A percentile compares a stretch with the other conserved stretches of the same genome.
These are phyloP conservation scores for Pseudonaja textilis DNA, from an alignment of 2,113 vertebrate genomes.

Conservation along the genomic window DNA sequence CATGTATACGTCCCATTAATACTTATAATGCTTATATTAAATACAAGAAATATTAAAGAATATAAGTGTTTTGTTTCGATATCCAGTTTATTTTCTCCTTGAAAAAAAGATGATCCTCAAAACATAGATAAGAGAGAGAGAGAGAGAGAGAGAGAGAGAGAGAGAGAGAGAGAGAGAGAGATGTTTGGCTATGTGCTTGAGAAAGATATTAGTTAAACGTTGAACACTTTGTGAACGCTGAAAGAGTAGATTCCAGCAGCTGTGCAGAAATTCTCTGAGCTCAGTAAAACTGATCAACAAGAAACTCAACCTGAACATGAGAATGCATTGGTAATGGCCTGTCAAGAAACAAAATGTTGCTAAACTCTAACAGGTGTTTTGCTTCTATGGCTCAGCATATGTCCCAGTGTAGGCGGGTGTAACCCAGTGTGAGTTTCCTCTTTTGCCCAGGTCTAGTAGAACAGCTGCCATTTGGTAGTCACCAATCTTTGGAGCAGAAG, in stretches of 20 bases:
- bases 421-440: no score
- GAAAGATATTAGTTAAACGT: not conserved
- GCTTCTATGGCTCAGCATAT: not conserved
- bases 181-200: not conserved
- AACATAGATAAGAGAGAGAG: not conserved
- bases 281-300: not conserved
- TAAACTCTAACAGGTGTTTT: not conserved
- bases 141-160: not conserved
- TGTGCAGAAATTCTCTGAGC: not conserved
- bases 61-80: not conserved
- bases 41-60: not conserved
- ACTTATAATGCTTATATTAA: not conserved
- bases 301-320: not conserved
- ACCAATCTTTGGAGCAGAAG: not conserved
- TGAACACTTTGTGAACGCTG: not conserved
- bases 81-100: not conserved
- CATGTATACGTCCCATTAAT: not conserved
- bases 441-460: not conserved
- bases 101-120: not conserved
- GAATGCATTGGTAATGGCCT: not conserved
- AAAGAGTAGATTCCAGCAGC: not conserved
- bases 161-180: not conserved
- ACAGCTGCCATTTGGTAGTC: not conserved
- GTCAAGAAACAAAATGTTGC: not conserved
- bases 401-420: not conserved